Evolutionary conservation across 1,140 invertebrate species (phyloP), one percentile per base, ranked within the genome.

Genomic region (Zaprionus capensis): DNA sequence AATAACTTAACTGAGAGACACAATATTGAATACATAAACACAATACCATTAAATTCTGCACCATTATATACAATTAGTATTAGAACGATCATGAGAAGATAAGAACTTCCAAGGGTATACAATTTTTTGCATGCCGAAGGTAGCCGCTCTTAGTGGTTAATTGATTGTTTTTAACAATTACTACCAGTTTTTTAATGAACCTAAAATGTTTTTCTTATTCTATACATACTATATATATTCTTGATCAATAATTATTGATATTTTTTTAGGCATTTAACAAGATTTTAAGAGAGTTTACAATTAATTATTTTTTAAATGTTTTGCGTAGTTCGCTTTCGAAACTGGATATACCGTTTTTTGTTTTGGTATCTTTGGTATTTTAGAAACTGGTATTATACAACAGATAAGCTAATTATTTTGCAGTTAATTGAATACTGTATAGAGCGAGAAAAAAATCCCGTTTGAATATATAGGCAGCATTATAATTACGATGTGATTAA

Each of bases 401-500:
- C 11, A 22, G 14, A 11, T 7, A 11, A 51, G 22, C 12, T 22
- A 12, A 51, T 51, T 51, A 24, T 22, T 49, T 20, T 2, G 17
- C 2, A 49, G 44, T 11, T 11, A 28, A 26, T n/a, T 56, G 14
- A 28, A 56, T 56, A 22, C 22, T 38, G 31, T 22, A 22, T 4
- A 58, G 5, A n/a, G 14, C 15, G 53, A 1, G 20, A 22, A 57
- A 28, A 28, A 3, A 56, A 17, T 7, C 22, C 5, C 53, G 31
- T 17, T 51, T 22, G 20, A 51, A 51, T 34, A 11, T 34, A 34
- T 56, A 26, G 24, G 26, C 2, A 17, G 22, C 2, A 26, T n/a
- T n/a, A n/a, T 31, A 56, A 56, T 58, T 20, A 14, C 31, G 17
- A 58, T 17, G 11, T 58, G 56, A 58, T 58, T 58, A 58, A 58